Conservation (phyloP, 2,888 invertebrate genomes). For the Agonopterix heracliana region DNA sequence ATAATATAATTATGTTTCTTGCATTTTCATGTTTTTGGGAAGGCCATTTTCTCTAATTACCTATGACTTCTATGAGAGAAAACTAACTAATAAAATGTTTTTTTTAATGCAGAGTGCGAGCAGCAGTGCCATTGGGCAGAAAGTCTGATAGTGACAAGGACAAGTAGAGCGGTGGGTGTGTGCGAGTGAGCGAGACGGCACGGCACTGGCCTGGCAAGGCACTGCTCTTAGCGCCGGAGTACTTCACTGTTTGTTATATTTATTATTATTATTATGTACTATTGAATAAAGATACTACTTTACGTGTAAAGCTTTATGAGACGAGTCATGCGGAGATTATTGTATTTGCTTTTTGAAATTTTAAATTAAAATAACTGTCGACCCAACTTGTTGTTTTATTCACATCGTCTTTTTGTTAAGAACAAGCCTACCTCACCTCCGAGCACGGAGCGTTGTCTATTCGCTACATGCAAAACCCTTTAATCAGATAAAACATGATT, state of each 20-base stretch:
- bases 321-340: conserved; percentile 73
- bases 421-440: too few relatives aligned
- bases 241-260: conserved; percentile 70
- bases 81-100: neutral
- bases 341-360: conserved; percentile 76
- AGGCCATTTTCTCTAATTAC: too few relatives aligned
- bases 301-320: conserved; percentile 75
- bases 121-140: conserved; percentile 92
- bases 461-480: too few relatives aligned
- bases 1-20: too few relatives aligned
- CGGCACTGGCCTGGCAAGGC: conserved; percentile 63
- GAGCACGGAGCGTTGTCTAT: too few relatives aligned
- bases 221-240: conserved; percentile 41
- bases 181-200: conserved; percentile 11
- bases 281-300: conserved; percentile 63
- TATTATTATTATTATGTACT: conserved; percentile 65
- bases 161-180: conserved; percentile 76
- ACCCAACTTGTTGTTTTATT: conserved; percentile 42
- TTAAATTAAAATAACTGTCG: conserved; percentile 74
- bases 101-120: conserved; percentile 82
- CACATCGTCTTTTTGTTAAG: neutral
- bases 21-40: too few relatives aligned
- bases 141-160: conserved; percentile 90
- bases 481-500: too few relatives aligned
- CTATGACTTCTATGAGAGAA: too few relatives aligned